A percentile compares a stretch with the other conserved stretches of the same genome.
Conservation (phyloP, 2,113 vertebrate species). For the Larimichthys polyactis region DNA sequence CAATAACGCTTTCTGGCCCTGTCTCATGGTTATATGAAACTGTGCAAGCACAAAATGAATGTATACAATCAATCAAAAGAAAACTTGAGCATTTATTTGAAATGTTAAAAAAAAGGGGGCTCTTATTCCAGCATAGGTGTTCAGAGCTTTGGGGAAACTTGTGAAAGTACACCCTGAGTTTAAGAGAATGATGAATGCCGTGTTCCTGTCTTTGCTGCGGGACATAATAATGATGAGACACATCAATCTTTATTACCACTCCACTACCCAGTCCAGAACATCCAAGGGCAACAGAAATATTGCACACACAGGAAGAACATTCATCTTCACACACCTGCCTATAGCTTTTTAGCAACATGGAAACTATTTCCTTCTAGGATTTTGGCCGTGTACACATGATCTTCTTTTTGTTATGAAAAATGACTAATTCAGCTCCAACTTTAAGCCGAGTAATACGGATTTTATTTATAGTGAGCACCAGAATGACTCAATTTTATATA, state of each 20-base stretch:
- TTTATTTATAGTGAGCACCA: slow-evolving; percentile 48
- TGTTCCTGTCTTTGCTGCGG: slow-evolving; percentile 66
- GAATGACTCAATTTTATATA: slow-evolving; percentile 57
- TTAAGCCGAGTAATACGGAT: slow-evolving; percentile 3
- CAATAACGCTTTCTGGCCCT: slow-evolving; percentile 39
- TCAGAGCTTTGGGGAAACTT: slow-evolving; percentile 36
- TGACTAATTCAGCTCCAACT: slow-evolving; percentile 5
- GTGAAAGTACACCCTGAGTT: slow-evolving; percentile 60
- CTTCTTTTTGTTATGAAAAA: neutral
- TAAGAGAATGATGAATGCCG: slow-evolving; percentile 72
- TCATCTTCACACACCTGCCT: slow-evolving; percentile 62
- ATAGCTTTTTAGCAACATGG: slow-evolving; percentile 23
- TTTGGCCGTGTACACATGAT: neutral
- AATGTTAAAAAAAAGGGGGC: slow-evolving; percentile 16
- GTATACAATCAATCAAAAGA: slow-evolving; percentile 44
- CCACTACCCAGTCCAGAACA: slow-evolving; percentile 63
- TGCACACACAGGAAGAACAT: slow-evolving; percentile 55
- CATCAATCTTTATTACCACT: slow-evolving; percentile 77
- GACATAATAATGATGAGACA: slow-evolving; percentile 74
- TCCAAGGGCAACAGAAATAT: slow-evolving; percentile 76
- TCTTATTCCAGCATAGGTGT: slow-evolving; percentile 47
- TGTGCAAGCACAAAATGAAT: slow-evolving; percentile 38
- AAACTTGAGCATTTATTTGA: slow-evolving; percentile 44
- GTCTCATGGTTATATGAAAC: slow-evolving; percentile 36
- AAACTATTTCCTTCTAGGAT: neutral